Conservation (phyloP, 2,888 invertebrate genomes). For the Dilophus febrilis region DNA sequence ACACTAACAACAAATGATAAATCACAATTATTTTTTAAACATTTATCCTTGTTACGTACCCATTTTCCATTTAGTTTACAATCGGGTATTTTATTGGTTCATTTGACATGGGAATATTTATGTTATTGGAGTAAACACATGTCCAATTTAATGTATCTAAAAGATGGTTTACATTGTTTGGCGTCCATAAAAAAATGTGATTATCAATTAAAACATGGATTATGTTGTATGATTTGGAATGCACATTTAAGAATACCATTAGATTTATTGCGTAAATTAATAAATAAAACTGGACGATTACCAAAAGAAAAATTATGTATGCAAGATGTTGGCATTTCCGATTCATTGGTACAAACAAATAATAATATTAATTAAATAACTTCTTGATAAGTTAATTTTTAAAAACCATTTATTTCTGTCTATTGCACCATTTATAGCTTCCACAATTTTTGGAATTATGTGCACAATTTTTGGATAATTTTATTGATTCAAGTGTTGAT, state of each 20-base stretch:
- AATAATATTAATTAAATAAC: neutral
- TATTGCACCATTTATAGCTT: conserved; percentile 22
- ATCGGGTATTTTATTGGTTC: conserved; percentile 59
- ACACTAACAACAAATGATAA: neutral
- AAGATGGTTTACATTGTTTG: conserved; percentile 54
- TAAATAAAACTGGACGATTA: conserved; percentile 65
- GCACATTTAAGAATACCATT: conserved; percentile 69
- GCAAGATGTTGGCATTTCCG: conserved; percentile 57
- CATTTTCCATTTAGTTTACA: conserved; percentile 79
- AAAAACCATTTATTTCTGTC: conserved; percentile 17
- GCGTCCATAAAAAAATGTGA: conserved; percentile 19
- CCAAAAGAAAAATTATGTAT: conserved; percentile 71
- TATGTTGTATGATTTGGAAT: conserved; percentile 76
- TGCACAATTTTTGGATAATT: conserved; percentile 21
- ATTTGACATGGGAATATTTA: conserved; percentile 85
- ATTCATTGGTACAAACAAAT: conserved; percentile 35
- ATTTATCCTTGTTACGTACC: conserved; percentile 44
- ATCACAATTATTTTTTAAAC: conserved; percentile 35
- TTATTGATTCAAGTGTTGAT: conserved; percentile 18
- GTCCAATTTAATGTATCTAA: conserved; percentile 43
- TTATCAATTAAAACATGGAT: conserved; percentile 45
- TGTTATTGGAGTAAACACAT: conserved; percentile 71
- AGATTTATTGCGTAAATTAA: conserved; percentile 55
- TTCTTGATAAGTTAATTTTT: no score
- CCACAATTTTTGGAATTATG: conserved; percentile 43